phyloP scores from a whole-genome alignment of 2,888 invertebrate species.

The Cremastobaeus sp. region DNA sequence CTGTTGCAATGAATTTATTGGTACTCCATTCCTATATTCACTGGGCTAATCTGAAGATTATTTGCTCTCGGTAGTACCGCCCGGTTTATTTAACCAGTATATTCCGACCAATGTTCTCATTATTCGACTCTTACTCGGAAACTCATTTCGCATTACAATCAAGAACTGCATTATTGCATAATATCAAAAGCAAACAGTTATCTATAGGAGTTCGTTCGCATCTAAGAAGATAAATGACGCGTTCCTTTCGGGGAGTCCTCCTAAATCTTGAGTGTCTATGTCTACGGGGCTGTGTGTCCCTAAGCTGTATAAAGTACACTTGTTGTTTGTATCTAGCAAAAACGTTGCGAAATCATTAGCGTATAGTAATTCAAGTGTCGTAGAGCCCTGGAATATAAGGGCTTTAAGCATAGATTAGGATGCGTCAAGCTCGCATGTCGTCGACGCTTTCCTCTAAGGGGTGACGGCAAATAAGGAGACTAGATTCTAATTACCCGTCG shows the following conservation, averaged over 20 bases:
- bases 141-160: too few relatives aligned
- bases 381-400: constrained; percentile 58
- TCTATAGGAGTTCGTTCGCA: too few relatives aligned
- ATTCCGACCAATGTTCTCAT: constrained; percentile 4
- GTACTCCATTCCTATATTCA: constrained; percentile 60
- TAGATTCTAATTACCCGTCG: constrained; percentile 77
- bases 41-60: constrained; percentile 28
- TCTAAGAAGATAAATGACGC: too few relatives aligned
- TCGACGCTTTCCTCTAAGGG: constrained; percentile 71
- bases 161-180: too few relatives aligned
- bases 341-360: constrained; percentile 56
- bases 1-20: constrained; percentile 72
- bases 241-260: too few relatives aligned
- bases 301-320: constrained; percentile 35
- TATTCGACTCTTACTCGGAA: too few relatives aligned
- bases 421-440: constrained; percentile 75
- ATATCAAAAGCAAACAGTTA: too few relatives aligned
- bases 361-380: constrained; percentile 61
- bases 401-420: constrained; percentile 74
- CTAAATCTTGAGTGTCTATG: constrained; percentile 18
- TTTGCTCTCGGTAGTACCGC: constrained; percentile 4
- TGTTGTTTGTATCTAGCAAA: constrained; percentile 56
- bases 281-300: constrained; percentile 3
- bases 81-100: constrained; percentile 8
- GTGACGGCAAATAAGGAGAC: constrained; percentile 75